phyloP scores from a whole-genome alignment of 2,797 vertebrate genomes.

The Phataginus tetradactyla region DNA sequence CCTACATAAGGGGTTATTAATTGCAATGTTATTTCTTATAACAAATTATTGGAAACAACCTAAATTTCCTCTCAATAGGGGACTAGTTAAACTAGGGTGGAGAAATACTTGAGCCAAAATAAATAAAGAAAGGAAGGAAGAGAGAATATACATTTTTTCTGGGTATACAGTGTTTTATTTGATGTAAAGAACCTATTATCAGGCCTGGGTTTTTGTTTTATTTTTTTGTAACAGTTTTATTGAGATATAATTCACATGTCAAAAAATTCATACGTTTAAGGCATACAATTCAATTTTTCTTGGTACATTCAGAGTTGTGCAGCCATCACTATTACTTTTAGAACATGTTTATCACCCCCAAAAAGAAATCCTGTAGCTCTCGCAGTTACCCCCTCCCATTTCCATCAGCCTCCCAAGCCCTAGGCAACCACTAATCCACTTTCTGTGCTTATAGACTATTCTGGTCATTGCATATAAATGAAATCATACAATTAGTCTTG shows the following conservation, averaged over 20 bases:
- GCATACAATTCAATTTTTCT: background rate
- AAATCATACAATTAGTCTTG: background rate
- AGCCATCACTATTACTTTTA: background rate
- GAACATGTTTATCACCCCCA: background rate
- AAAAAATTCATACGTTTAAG: slow-evolving; percentile 7
- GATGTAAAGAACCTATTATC: background rate
- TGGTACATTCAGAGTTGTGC: background rate
- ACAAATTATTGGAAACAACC: background rate
- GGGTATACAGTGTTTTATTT: background rate
- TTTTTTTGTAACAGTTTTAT: background rate
- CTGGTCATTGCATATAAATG: background rate
- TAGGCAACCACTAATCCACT: background rate
- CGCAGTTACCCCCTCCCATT: background rate
- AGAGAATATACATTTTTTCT: background rate
- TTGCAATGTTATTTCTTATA: background rate
- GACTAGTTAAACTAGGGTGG: background rate
- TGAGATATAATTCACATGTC: background rate
- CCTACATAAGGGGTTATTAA: background rate
- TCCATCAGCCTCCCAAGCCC: background rate
- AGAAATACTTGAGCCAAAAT: background rate
- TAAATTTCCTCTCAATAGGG: background rate
- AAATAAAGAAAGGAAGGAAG: accelerated
- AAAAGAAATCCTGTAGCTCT: background rate
- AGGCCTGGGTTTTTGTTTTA: background rate
- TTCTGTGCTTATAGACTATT: background rate